Evolutionary conservation across 2,888 invertebrate species (phyloP), one percentile per base, ranked within the genome.

Genomic region (Teinopalpus imperialis): DNA sequence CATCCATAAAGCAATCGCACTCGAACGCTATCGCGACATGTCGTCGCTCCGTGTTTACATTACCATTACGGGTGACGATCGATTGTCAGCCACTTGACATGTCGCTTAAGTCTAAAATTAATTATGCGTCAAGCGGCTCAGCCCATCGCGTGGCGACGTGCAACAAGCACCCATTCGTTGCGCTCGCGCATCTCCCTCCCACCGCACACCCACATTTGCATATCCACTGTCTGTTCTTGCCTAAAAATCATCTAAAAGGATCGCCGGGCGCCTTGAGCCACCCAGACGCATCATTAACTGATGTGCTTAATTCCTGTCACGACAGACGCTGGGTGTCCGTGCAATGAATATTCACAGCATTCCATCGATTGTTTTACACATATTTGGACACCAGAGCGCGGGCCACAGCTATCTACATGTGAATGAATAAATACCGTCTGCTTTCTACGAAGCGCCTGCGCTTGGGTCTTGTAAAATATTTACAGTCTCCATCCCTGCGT

Each of bases 261-360:
- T 74, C 73, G 68, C 65, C 74, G 59, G 73, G 75, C 76, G 77
- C 76, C 76, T 68, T 72, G 67, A 83, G 71, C 79, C 81, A 81
- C 82, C 85, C 82, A 79, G 75, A 69, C 73, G 68, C 70, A 69
- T 76, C 79, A 80, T 82, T 83, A 81, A 77, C 74, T 63, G 60
- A 62, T 74, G 61, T 64, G 73, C 73, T 82, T 81, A 82, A 88
- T 88, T 86, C 86, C 74, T 80, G 83, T 86, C 88, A 88, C 88
- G 86, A 66, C 74, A 64, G 65, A 75, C 74, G 63, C 75, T 85
- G 87, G 85, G 87, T 86, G 87, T 86, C 83, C 87, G 73, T 64
- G 78, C 79, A 77, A 81, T 88, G 85, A 88, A 88, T 88, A 88
- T 88, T 85, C 80, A 87, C 79, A 63, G 67, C 85, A 85, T 86